Percentiles rank a stretch among this genome's conserved stretches.
Evolutionary conservation across 2,888 invertebrate genomes (phyloP).

Genomic region (Aleiodes alternator): DNA sequence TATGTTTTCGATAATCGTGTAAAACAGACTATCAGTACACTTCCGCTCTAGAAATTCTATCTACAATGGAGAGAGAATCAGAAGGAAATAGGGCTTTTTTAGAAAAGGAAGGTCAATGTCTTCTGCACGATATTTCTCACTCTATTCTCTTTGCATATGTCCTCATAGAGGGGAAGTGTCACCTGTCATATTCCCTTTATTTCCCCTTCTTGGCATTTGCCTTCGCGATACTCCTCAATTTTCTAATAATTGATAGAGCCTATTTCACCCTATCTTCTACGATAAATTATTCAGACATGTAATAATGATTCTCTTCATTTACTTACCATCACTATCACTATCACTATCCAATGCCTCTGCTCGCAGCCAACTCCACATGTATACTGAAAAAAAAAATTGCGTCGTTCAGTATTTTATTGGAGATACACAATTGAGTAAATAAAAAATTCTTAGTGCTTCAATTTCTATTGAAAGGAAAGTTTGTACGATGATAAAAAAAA

Average conservation of each 20-base stretch:
- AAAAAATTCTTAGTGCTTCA: background rate
- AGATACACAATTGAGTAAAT: background rate
- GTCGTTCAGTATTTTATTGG: background rate
- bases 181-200: no score
- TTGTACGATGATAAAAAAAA: no score
- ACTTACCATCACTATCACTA: background rate
- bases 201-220: no score
- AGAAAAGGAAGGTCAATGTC: no score
- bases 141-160: no score
- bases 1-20: background rate
- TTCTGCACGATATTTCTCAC: no score
- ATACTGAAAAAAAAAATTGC: background rate
- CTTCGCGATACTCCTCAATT: no score
- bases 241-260: no score
- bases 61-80: background rate
- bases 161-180: no score
- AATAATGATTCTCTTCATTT: background rate
- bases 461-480: no score
- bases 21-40: background rate
- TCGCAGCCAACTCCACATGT: background rate
- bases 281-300: background rate
- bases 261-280: background rate
- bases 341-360: constrained; percentile 1
- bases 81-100: no score
- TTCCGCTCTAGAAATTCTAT: background rate